Evolutionary conservation across 2,888 invertebrate species (phyloP).

Genomic region (Norana najaformis): DNA sequence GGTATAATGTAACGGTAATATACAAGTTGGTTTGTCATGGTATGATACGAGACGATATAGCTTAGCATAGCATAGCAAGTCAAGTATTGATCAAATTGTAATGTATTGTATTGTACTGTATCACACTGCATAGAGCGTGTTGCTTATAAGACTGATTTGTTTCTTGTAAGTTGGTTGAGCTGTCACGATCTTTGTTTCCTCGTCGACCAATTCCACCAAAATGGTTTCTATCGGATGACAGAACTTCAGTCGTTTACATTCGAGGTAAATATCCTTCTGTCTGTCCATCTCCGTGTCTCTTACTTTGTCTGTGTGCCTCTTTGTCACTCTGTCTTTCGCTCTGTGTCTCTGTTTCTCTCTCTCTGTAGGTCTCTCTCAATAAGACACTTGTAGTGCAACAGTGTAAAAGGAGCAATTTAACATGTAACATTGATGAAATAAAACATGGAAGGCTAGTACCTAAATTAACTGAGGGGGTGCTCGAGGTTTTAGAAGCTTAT

Average conservation of each 20-base stretch:
- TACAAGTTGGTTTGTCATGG: background rate
- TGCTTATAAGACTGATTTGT: background rate
- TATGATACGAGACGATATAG: too few species aligned
- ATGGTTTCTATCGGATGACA: constrained; percentile 20
- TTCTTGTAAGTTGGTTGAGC: background rate
- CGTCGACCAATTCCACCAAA: constrained; percentile 15
- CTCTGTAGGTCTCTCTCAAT: background rate
- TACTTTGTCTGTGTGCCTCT: background rate
- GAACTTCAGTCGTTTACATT: constrained; percentile 14
- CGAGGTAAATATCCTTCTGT: background rate
- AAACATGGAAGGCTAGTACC: too few species aligned
- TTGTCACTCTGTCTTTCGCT: background rate
- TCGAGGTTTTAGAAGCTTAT: too few species aligned
- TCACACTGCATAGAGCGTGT: background rate
- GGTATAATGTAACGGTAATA: background rate
- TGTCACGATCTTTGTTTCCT: constrained; percentile 18
- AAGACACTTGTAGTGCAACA: too few species aligned
- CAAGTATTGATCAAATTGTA: background rate
- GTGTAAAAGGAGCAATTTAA: too few species aligned
- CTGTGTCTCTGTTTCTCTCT: background rate
- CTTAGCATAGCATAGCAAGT: background rate
- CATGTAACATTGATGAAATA: too few species aligned
- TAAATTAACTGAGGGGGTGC: too few species aligned
- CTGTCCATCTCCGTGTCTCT: background rate
- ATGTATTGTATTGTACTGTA: background rate